Percentiles rank a stretch among this genome's conserved stretches.
phyloP scores from a whole-genome alignment of 2,888 invertebrate species.

The Tyria jacobaeae region DNA sequence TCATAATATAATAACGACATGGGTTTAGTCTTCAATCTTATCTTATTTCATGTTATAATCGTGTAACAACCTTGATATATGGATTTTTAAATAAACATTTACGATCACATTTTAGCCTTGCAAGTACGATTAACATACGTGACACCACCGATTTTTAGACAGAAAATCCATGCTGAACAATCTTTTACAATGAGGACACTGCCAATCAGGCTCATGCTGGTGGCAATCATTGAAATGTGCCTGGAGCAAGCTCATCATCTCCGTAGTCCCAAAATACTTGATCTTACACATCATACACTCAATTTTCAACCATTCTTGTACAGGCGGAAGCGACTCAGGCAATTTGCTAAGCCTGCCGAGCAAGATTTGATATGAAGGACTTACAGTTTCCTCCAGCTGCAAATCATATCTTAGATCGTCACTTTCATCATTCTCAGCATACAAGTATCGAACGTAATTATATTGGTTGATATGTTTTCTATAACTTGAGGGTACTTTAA shows the following conservation, averaged over 20 bases:
- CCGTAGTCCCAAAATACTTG: conserved; percentile 35
- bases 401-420: conserved; percentile 54
- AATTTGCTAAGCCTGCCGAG: conserved; percentile 32
- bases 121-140: conserved; percentile 48
- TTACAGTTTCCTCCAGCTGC: conserved; percentile 62
- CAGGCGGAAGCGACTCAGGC: not conserved
- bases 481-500: conserved; percentile 42
- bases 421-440: conserved; percentile 39
- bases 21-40: not conserved
- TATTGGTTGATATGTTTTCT: conserved; percentile 50
- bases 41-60: not conserved
- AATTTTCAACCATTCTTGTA: conserved; percentile 50
- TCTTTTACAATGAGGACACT: conserved; percentile 58
- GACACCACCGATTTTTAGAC: conserved; percentile 55
- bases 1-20: no score
- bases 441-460: conserved; percentile 64
- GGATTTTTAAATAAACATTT: not conserved
- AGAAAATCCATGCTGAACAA: conserved; percentile 47
- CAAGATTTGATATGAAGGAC: conserved; percentile 49
- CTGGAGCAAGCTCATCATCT: conserved; percentile 13
- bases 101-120: not conserved
- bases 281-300: conserved; percentile 59
- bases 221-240: conserved; percentile 61
- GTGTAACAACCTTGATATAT: not conserved
- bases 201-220: conserved; percentile 59